Conservation (phyloP, 2,888 invertebrate species). For the Protula sp. region DNA sequence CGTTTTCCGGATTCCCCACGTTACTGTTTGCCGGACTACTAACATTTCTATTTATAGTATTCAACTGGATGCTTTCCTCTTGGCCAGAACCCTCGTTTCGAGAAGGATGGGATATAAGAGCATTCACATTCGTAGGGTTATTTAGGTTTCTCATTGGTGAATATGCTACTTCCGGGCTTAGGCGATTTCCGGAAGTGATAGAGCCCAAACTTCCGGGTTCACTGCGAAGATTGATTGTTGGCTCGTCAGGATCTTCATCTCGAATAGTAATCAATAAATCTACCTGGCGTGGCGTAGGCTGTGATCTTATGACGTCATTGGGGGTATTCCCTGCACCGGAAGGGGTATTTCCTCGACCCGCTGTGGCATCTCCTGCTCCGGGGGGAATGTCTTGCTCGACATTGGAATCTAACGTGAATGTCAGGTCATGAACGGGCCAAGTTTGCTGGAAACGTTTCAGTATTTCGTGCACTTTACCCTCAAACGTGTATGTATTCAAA, state of each 20-base stretch:
- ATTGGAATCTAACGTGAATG: constrained; percentile 20
- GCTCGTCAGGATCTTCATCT: constrained; percentile 16
- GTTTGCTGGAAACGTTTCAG: constrained; percentile 40
- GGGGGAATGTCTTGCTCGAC: not conserved
- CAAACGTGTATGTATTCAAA: constrained; percentile 34
- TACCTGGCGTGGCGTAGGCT: constrained; percentile 21
- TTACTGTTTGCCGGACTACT: too few relatives aligned
- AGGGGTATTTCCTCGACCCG: too few relatives aligned
- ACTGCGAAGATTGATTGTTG: constrained; percentile 8
- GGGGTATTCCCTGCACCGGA: not conserved
- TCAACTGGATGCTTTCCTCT: too few relatives aligned
- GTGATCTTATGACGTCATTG: too few relatives aligned
- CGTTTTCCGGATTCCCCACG: too few relatives aligned
- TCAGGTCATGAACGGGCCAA: constrained; percentile 46
- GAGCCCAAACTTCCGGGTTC: constrained; percentile 15
- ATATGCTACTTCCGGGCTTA: too few relatives aligned
- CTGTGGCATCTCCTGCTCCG: too few relatives aligned
- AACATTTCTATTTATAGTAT: too few relatives aligned
- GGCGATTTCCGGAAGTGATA: not conserved
- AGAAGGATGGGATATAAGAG: too few relatives aligned
- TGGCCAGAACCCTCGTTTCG: too few relatives aligned
- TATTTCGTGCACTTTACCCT: constrained; percentile 46
- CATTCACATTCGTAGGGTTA: too few relatives aligned
- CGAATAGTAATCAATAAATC: constrained; percentile 26
- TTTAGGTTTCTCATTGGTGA: too few relatives aligned